Conservation (phyloP, 2,888 invertebrate genomes). For the Xestia rhomboidea region DNA sequence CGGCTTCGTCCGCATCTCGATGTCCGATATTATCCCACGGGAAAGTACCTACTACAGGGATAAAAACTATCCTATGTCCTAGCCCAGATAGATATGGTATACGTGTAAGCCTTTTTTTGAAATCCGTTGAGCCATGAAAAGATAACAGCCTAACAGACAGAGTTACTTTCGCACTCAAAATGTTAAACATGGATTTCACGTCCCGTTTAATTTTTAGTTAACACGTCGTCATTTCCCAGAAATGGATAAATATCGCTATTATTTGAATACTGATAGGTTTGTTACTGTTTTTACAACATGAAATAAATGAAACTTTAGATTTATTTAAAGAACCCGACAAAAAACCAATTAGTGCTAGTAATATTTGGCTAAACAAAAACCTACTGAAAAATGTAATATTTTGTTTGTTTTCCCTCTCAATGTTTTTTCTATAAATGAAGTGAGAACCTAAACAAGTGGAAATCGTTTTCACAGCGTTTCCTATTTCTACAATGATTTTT, state of each 20-base stretch:
- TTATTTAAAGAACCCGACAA: too few relatives aligned
- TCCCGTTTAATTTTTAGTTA: neutral
- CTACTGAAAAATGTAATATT: neutral
- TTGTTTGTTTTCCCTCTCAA: neutral
- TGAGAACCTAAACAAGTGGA: neutral
- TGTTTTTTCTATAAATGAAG: neutral
- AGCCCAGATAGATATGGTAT: neutral
- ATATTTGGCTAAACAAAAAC: neutral
- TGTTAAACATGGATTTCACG: neutral
- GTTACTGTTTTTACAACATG: neutral
- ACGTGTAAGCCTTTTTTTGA: neutral
- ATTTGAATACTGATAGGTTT: neutral
- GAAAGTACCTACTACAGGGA: neutral
- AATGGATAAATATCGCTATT: neutral
- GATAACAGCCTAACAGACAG: too few relatives aligned
- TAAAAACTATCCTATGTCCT: neutral
- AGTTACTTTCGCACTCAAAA: neutral
- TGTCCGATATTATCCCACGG: neutral
- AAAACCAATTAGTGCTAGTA: neutral
- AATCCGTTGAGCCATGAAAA: too few relatives aligned
- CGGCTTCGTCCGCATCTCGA: neutral
- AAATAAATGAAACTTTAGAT: too few relatives aligned
- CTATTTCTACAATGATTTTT: neutral
- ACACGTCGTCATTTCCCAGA: neutral
- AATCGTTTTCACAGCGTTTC: neutral